These are phyloP conservation scores for Heliconius aoede DNA, from an alignment of 2,888 invertebrate species.

Conservation along the genomic window DNA sequence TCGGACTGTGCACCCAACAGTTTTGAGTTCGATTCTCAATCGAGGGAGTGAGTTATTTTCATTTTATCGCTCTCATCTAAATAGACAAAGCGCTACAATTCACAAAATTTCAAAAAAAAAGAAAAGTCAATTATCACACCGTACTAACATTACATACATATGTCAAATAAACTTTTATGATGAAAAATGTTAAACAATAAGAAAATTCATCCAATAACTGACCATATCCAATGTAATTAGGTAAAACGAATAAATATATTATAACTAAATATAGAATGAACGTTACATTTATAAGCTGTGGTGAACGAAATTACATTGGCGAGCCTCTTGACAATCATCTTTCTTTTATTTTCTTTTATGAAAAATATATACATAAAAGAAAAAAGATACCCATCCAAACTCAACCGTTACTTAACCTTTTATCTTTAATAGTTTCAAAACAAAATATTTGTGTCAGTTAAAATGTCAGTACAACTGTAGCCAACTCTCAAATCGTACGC, in stretches of 20 bases:
- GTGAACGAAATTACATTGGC: neutral
- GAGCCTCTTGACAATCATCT: too few species aligned
- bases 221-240: neutral
- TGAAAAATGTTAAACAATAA: conserved; percentile 5
- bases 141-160: too few species aligned
- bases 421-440: neutral
- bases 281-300: neutral
- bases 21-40: too few species aligned
- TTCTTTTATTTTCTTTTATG: too few species aligned
- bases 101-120: too few species aligned
- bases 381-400: too few species aligned
- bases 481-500: neutral
- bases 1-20: too few species aligned
- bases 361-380: neutral
- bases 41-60: too few species aligned
- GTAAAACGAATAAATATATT: conserved; percentile 5
- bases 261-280: neutral
- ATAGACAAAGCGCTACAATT: neutral
- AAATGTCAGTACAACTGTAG: conserved; percentile 24
- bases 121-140: neutral
- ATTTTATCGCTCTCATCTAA: too few species aligned
- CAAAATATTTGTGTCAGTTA: conserved; percentile 10
- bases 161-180: too few species aligned
- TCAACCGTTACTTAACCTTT: neutral
- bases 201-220: neutral